A percentile compares a stretch with the other conserved stretches of the same genome.
Conservation (phyloP, 2,113 vertebrate species). For the Crotalus viridis region DNA sequence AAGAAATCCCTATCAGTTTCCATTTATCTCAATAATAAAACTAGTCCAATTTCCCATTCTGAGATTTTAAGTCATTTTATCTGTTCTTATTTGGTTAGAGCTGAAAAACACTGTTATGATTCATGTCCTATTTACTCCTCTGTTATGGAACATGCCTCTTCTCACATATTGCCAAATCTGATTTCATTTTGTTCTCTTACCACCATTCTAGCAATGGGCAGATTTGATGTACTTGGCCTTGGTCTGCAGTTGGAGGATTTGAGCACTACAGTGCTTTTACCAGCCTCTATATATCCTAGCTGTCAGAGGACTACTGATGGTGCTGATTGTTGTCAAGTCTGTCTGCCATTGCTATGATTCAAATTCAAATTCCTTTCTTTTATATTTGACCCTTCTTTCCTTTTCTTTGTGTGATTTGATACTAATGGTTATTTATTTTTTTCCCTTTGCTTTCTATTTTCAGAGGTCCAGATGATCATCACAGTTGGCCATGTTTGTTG, state of each 20-base stretch:
- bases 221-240: neutral
- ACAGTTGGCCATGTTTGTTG: neutral
- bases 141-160: neutral
- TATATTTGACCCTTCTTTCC: too few species aligned
- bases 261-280: neutral
- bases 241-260: neutral
- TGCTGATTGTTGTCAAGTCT: neutral
- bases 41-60: neutral
- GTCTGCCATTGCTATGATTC: neutral
- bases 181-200: neutral
- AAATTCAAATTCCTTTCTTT: too few species aligned
- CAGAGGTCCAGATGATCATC: neutral
- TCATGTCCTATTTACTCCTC: neutral
- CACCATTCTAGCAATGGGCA: neutral
- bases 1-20: neutral
- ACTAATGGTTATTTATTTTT: too few species aligned
- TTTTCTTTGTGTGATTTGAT: too few species aligned
- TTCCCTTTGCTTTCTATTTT: too few species aligned
- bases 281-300: neutral
- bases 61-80: neutral
- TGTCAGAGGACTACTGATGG: neutral
- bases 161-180: neutral
- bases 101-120: neutral
- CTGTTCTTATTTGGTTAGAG: neutral
- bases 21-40: neutral